These are phyloP conservation scores for Mugil cephalus DNA, from an alignment of 2,113 vertebrate genomes.

Conservation along the genomic window DNA sequence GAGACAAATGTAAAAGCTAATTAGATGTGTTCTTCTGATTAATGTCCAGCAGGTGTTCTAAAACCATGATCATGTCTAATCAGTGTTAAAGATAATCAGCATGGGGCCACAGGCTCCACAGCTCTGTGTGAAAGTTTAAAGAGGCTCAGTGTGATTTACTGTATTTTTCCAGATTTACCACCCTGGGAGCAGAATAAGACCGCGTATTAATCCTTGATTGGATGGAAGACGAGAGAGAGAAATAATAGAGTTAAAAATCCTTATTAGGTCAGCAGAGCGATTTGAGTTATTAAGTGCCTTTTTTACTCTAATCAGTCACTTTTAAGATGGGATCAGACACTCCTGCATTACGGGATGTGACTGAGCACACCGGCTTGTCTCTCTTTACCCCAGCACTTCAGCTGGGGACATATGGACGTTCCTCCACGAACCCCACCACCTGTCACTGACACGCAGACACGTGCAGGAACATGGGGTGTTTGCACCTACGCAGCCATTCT, in stretches of 20 bases:
- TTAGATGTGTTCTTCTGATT: constrained; percentile 42
- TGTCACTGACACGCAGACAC: constrained; percentile 56
- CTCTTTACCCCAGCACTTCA: constrained; percentile 41
- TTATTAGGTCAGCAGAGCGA: constrained; percentile 68
- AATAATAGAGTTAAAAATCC: constrained; percentile 62
- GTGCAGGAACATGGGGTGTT: constrained; percentile 29
- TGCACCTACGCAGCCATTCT: constrained; percentile 34
- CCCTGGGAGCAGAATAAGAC: constrained; percentile 71
- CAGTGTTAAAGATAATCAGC: constrained; percentile 59
- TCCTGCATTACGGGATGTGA: constrained; percentile 68
- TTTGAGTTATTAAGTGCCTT: constrained; percentile 76
- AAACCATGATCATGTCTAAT: constrained; percentile 70
- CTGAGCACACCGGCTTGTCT: constrained; percentile 50
- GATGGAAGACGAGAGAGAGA: constrained; percentile 51
- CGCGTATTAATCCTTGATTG: constrained; percentile 75
- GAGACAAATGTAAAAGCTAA: background rate
- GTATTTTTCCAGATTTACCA: constrained; percentile 74
- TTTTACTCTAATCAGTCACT: constrained; percentile 74
- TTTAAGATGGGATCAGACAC: constrained; percentile 79
- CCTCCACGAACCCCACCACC: constrained; percentile 63
- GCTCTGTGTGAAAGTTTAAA: constrained; percentile 77
- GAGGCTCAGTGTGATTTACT: constrained; percentile 68
- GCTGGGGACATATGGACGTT: constrained; percentile 69
- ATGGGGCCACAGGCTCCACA: constrained; percentile 37
- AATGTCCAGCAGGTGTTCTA: constrained; percentile 63